phyloP scores from a whole-genome alignment of 2,797 vertebrate species.

The Fistularia tabacaria region DNA sequence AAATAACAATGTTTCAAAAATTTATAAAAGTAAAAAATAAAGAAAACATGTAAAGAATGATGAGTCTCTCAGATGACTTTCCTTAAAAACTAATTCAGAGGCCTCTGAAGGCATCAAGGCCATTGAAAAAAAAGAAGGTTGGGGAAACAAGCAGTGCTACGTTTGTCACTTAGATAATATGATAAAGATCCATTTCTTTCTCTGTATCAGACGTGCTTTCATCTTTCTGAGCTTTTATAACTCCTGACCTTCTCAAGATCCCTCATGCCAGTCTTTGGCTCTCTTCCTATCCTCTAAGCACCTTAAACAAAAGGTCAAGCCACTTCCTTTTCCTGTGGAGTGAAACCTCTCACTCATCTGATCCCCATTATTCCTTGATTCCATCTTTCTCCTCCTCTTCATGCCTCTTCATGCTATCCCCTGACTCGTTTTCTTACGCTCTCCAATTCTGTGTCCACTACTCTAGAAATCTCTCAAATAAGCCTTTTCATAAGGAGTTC shows the following conservation, averaged over 20 bases:
- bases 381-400: constrained; percentile 32
- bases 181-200: constrained; percentile 55
- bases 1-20: constrained; percentile 60
- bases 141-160: constrained; percentile 80
- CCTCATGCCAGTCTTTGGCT: constrained; percentile 35
- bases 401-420: constrained; percentile 14
- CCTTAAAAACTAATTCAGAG: constrained; percentile 78
- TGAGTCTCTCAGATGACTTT: constrained; percentile 79
- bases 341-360: constrained; percentile 62
- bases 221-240: constrained; percentile 63
- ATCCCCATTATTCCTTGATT: constrained; percentile 41
- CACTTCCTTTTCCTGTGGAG: constrained; percentile 46
- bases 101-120: constrained; percentile 84
- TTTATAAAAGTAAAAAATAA: constrained; percentile 69
- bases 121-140: constrained; percentile 63
- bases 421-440: constrained; percentile 18
- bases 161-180: constrained; percentile 62
- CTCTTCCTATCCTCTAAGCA: constrained; percentile 35
- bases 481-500: constrained; percentile 26
- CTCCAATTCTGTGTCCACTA: constrained; percentile 20
- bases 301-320: constrained; percentile 63
- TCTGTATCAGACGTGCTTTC: constrained; percentile 58
- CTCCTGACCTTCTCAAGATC: constrained; percentile 54
- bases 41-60: constrained; percentile 77
- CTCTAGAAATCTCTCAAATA: constrained; percentile 19